phyloP scores from a whole-genome alignment of 2,797 vertebrate species.

The Antennarius maculatus region DNA sequence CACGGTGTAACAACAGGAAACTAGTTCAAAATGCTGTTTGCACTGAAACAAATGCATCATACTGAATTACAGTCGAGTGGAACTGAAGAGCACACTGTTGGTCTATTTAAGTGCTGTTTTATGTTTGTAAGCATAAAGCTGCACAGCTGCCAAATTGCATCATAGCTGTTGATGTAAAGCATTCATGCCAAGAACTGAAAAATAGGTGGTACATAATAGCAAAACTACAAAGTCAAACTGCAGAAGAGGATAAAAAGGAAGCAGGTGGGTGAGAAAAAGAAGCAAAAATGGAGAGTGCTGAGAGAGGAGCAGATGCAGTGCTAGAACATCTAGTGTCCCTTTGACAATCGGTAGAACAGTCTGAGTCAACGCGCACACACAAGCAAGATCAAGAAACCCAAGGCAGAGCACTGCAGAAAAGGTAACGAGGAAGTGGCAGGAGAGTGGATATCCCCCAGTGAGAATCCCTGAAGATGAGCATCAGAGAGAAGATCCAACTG shows the following conservation, averaged over 20 bases:
- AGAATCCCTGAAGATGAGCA: constrained; percentile 47
- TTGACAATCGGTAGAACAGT: constrained; percentile 35
- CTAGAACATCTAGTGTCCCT: constrained; percentile 15
- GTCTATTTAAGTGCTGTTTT: constrained; percentile 9
- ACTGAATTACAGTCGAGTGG: neutral
- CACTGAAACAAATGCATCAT: constrained; percentile 2
- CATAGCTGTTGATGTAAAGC: constrained; percentile 13
- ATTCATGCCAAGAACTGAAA: constrained; percentile 17
- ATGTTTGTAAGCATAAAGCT: constrained; percentile 9
- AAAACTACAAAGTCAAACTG: constrained; percentile 22
- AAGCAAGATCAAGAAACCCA: constrained; percentile 43
- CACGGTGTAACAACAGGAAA: constrained; percentile 2
- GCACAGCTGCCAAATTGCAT: constrained; percentile 13
- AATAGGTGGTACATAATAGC: neutral
- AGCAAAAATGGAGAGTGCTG: neutral
- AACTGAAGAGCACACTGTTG: constrained; percentile 14
- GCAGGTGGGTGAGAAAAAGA: neutral
- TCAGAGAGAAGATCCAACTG: constrained; percentile 43
- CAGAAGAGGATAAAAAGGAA: constrained; percentile 16
- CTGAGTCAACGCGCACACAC: constrained; percentile 26
- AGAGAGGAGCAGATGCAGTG: constrained; percentile 41
- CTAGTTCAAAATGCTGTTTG: constrained; percentile 21
- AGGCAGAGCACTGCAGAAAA: constrained; percentile 43
- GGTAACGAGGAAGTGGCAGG: constrained; percentile 20
- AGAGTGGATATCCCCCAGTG: constrained; percentile 31